phyloP scores from a whole-genome alignment of 2,797 vertebrate species.

The Discoglossus pictus region DNA sequence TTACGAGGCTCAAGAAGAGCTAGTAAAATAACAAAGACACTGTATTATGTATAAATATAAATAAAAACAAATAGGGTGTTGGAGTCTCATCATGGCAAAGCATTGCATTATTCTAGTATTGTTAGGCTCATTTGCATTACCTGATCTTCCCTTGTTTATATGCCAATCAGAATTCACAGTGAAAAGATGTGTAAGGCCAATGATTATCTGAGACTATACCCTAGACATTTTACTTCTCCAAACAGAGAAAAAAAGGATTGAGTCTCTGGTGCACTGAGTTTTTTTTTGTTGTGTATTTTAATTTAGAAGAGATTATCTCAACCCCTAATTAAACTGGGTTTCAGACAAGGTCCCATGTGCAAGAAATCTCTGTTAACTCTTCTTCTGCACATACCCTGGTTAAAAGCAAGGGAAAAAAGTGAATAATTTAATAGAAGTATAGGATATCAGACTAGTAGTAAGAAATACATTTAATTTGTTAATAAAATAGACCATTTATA shows the following conservation, averaged over 20 bases:
- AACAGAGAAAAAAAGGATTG: constrained; percentile 22
- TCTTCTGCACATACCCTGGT: background rate
- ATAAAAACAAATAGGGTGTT: background rate
- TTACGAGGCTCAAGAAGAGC: background rate
- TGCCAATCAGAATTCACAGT: background rate
- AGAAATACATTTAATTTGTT: no score
- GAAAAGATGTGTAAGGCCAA: constrained; percentile 4
- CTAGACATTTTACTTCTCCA: constrained; percentile 3
- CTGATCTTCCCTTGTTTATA: constrained; percentile 9
- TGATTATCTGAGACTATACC: constrained; percentile 3
- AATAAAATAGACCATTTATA: no score
- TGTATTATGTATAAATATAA: constrained; percentile 16
- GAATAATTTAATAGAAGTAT: no score
- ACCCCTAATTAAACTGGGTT: constrained; percentile 40
- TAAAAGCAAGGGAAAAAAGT: no score
- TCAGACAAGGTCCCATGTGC: constrained; percentile 3
- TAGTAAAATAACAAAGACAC: background rate
- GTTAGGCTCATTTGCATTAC: constrained; percentile 8
- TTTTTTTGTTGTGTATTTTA: constrained; percentile 31
- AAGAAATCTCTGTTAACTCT: constrained; percentile 22
- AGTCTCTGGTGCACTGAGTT: constrained; percentile 4
- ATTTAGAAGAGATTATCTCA: constrained; percentile 30
- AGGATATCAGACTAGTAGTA: no score
- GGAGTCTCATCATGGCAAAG: background rate
- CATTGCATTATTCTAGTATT: background rate